Evolutionary conservation across 2,797 vertebrate genomes (phyloP).

Genomic region (Leptoclinus maculatus): DNA sequence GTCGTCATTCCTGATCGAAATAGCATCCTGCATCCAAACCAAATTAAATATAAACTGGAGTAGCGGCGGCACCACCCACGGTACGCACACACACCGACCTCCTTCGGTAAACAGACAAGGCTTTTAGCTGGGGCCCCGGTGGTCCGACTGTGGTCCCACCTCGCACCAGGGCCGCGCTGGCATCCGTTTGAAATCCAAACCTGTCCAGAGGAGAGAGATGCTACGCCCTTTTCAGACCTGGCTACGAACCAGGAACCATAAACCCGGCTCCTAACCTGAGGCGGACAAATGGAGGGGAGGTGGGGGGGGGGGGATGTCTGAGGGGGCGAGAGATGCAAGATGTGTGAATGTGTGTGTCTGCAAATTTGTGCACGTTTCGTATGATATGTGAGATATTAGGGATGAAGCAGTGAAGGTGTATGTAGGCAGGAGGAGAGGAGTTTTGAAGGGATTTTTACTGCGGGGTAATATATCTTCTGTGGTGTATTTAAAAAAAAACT

Average conservation of each 20-base stretch:
- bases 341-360: background rate
- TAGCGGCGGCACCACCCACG: conserved; percentile 79
- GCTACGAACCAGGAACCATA: conserved; percentile 63
- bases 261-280: conserved; percentile 58
- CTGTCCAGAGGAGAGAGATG: conserved; percentile 69
- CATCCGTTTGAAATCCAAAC: conserved; percentile 83
- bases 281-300: conserved; percentile 40
- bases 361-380: background rate
- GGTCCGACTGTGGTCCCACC: conserved; percentile 73
- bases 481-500: conserved; percentile 13
- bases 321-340: background rate
- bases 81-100: conserved; percentile 66
- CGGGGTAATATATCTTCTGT: conserved; percentile 34
- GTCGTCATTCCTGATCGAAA: conserved; percentile 71
- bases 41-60: conserved; percentile 77
- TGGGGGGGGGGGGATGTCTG: conserved; percentile 6
- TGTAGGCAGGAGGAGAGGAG: background rate
- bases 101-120: conserved; percentile 80
- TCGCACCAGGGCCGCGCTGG: conserved; percentile 63
- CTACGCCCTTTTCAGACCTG: conserved; percentile 65
- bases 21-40: conserved; percentile 70
- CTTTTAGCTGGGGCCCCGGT: conserved; percentile 76
- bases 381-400: conserved; percentile 12
- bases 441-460: background rate
- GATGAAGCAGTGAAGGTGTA: background rate